Percentiles rank a stretch among this genome's conserved stretches.
phyloP scores from a whole-genome alignment of 2,888 invertebrate species.

The Epinotia brunnichana region DNA sequence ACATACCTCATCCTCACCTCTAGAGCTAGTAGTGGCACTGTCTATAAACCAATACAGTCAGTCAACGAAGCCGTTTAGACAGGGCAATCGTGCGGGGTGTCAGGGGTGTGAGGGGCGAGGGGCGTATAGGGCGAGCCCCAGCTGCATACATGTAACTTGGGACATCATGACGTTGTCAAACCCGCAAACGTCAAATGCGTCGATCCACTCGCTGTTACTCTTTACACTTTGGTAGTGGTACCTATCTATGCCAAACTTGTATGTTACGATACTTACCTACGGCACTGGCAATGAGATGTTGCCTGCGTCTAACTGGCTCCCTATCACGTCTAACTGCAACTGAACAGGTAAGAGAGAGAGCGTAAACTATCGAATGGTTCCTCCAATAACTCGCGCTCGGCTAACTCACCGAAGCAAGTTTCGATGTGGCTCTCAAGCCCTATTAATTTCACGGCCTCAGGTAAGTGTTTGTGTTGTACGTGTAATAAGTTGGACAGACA shows the following conservation, averaged over 20 bases:
- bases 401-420: slow-evolving; percentile 19
- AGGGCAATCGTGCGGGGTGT: too few species aligned
- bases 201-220: too few species aligned
- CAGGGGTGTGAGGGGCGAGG: too few species aligned
- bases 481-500: slow-evolving; percentile 41
- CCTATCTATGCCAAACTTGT: not conserved
- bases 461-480: slow-evolving; percentile 44
- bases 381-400: slow-evolving; percentile 2
- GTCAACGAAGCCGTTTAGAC: too few species aligned
- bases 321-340: not conserved
- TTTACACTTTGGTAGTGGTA: too few species aligned
- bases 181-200: too few species aligned
- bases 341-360: not conserved
- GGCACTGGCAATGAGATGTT: too few species aligned
- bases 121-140: too few species aligned
- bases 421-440: slow-evolving; percentile 31
- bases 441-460: slow-evolving; percentile 42
- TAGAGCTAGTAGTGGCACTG: not conserved
- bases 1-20: too few species aligned
- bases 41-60: too few species aligned
- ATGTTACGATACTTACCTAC: not conserved
- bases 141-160: too few species aligned
- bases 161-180: too few species aligned
- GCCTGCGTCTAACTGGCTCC: not conserved
- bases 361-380: slow-evolving; percentile 2